Base-by-base conservation (phyloP, 2,113 vertebrate species). In the Planiliza haematocheilus region DNA sequence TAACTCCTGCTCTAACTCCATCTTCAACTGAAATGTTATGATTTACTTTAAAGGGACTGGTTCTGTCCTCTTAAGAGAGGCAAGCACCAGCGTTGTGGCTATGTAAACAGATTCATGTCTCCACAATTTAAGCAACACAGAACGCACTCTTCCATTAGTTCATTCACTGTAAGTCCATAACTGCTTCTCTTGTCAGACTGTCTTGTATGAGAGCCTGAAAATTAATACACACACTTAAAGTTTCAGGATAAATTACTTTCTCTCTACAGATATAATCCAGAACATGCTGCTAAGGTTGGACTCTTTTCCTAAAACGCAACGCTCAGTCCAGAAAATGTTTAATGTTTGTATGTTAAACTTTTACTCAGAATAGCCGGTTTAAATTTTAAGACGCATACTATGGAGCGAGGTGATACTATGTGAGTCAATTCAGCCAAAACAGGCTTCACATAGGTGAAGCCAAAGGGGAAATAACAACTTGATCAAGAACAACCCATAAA, bases 151-250 rank as follows among this genome's bases (percentile, higher is more conserved):
- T 59, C 45, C 18, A 68, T 52, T 39, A 7, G 6, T 53, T 70
- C 9, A 79, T 78, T 78, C 53, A 82, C 78, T 69, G 56, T 64
- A 51, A 70, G 78, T 51, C 16, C 43, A 61, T 50, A 86, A 73
- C 55, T 53, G 59, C 67, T 77, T 58, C 75, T 73, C 66, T 82
- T 60, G 65, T 59, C 77, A 69, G 38, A 72, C 55, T 61, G 36
- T 53, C 36, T 36, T 52, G 41, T 48, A 10, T 51, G 6, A 69
- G 64, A 66, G 48, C 45, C 51, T 55, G 41, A 56, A 76, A 78
- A 73, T 52, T 24, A 75, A 74, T 17, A 55, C 8, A 77, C 45
- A 30, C 67, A 57, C 69, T 85, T 78, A 55, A 70, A 39, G 53
- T 41, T 72, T 61, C 18, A 67, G 56, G 46, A 80, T 77, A 58